Evolutionary conservation across 2,888 invertebrate species (phyloP), one percentile per base, ranked within the genome.

Genomic region (Cataglyphis rosenhaueri): DNA sequence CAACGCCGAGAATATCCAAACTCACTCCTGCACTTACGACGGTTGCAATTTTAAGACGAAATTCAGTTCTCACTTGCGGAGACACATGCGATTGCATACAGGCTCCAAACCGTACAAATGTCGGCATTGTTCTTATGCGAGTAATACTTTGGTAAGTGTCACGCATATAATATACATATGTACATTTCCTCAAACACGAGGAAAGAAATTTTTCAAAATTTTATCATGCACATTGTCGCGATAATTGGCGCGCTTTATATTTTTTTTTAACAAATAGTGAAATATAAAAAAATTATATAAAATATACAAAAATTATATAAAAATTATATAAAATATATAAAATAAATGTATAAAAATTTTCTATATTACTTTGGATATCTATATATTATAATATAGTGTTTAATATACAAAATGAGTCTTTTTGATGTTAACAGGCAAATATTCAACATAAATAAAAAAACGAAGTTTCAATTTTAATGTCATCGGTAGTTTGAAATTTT

Each of bases 21-120:
- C 55, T 3, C 87, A 88, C 52, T 78, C 83, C 9, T 94, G 94
- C 84, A 91, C 91, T 25, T 91, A 92, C 84, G 62, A 95, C 0
- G 95, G 95, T 86, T 98, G 98, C 91, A 92, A 95, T 2, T 98
- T 98, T 94, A 96, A 96, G 86, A 96, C 96, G 21, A 96, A 96
- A 88, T 95, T 96, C 85, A 95, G 96, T 9, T 96, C 96, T 38
- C 97, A 97, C 93, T 94, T 99, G 90, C 97, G 96, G 91, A 96
- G 98, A 68, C 99, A 99, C 94, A 95, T 97, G 93, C 95, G 97
- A 5, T 96, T 97, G 35, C 98, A 98, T 93, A 97, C 97, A 5
- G 97, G 97, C 4, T 96, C 96, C 48, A 98, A 98, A 93, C 98
- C 98, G 0, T 98, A 97, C 94, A 96, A 96, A 75, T 99, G 99